These are phyloP conservation scores for Eupithecia vulgata DNA, from an alignment of 2,888 invertebrate genomes.

Conservation along the genomic window DNA sequence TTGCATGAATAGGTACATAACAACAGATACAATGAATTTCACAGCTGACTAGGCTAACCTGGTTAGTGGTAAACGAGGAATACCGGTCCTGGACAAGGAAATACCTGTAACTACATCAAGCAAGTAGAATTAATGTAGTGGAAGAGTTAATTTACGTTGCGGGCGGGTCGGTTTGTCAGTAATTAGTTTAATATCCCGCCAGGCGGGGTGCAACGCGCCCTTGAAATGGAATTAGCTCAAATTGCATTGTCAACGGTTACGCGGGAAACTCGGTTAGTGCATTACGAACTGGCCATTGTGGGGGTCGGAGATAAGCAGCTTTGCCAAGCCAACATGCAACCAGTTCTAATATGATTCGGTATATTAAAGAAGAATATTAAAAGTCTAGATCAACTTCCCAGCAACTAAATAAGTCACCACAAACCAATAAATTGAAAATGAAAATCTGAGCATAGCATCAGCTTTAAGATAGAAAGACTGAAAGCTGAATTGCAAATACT, in stretches of 20 bases:
- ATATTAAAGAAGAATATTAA: neutral
- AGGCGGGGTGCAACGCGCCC: constrained; percentile 44
- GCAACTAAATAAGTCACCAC: constrained; percentile 20
- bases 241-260: constrained; percentile 73
- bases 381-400: neutral
- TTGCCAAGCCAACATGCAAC: constrained; percentile 13
- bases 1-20: neutral
- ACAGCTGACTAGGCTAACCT: constrained; percentile 12
- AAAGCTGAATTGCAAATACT: constrained; percentile 32
- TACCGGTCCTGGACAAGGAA: constrained; percentile 29
- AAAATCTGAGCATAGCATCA: constrained; percentile 19
- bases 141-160: constrained; percentile 66
- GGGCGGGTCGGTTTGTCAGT: constrained; percentile 70
- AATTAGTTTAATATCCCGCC: constrained; percentile 74
- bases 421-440: constrained; percentile 24
- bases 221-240: constrained; percentile 74
- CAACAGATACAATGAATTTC: constrained; percentile 8
- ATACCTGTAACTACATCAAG: constrained; percentile 37
- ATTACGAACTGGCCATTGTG: constrained; percentile 27
- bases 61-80: constrained; percentile 27
- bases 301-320: constrained; percentile 18
- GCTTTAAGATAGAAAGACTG: constrained; percentile 19
- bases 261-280: constrained; percentile 49
- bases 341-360: neutral
- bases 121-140: constrained; percentile 61